Base-by-base conservation (phyloP, 2,888 invertebrate species). In the Anthophora plumipes region DNA sequence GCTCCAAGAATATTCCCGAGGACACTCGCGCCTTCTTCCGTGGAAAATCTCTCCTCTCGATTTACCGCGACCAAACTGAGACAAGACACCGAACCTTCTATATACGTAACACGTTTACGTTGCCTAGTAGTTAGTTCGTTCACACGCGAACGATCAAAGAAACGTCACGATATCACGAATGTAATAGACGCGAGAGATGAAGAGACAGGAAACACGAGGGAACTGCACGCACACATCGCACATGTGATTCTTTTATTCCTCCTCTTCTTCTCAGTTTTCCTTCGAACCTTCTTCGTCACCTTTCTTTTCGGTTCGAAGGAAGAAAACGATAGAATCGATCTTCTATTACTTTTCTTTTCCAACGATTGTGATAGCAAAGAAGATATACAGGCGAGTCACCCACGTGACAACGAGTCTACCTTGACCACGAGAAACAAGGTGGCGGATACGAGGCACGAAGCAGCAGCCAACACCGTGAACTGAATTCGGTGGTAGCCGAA, bases 381-480 rank as follows among this genome's bases (percentile, higher is more conserved):
- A 31, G 31, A 31, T 1, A 4, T 31, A 31, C 4, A 31, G n/a
- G 69, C 22, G 12, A 50, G 39, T 11, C 57, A 39, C 3, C 64
- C 82, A 69, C 77, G 82, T 82, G 86, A 72, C 85, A 60, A 55
- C 64, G 69, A 60, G 69, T 71, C 70, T 67, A 83, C 75, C 83
- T 80, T 83, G 80, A 83, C 79, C 80, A 74, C 80, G 70, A 31
- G 31, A 69, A 48, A 61, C 60, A 52, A 63, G 68, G 61, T 54
- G 54, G 60, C 70, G 76, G 22, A 41, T 80, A 69, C 88, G 90
- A 89, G 86, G 85, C 85, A 86, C 86, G 81, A 87, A 89, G 85
- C 84, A 84, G 86, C 88, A 88, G 87, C 80, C 89, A 87, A 83
- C 90, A 88, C 85, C 85, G 88, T 87, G 85, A 86, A 91, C 91